Evolutionary conservation across 2,888 invertebrate genomes (phyloP), one percentile per base, ranked within the genome.

Genomic region (Malachius bipustulatus): DNA sequence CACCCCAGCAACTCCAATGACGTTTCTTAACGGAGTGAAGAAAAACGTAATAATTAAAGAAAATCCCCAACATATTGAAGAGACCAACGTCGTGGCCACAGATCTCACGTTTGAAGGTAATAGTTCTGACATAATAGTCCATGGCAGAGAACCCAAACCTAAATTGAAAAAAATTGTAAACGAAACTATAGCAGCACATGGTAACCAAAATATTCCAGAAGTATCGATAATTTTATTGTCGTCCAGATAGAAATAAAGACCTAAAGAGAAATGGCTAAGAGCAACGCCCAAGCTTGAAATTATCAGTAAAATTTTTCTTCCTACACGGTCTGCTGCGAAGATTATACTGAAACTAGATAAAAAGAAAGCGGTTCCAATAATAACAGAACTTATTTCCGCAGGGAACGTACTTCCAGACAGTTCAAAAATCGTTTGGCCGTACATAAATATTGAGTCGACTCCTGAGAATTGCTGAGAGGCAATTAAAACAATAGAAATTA

Each of bases 391-490:
- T 15, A 74, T 52, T 3, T 74, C 67, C 0, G 79, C 65, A 28
- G 75, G 64, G 2, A 84, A 49, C 0, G 63, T 54, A 1, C 75
- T 71, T 2, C 75, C 74, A 1, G 87, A 76, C 2, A 69, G 70
- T 2, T 62, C 55, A 54, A 84, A 83, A 50, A 84, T 82, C 11
- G 44, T 42, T 35, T 77, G 73, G 52, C 78, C 74, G 59, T 81
- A 82, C 60, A 81, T 81, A 3, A 84, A 67, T 2, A 84, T 77
- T 0, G 80, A 79, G 58, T 82, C 82, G 53, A 82, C 77, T 1
- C 83, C 83, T 2, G 75, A 74, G 43, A 85, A 65, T 59, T 90
- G 89, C 54, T 89, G 89, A 62, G 84, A 80, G 44, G 74, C 63
- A 30, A 82, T 77, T 36, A 88, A 66, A 4, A 74, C 70, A 45